A percentile compares a stretch with the other conserved stretches of the same genome.
phyloP scores from a whole-genome alignment of 2,113 vertebrate genomes.

The Tonatia bakeri region DNA sequence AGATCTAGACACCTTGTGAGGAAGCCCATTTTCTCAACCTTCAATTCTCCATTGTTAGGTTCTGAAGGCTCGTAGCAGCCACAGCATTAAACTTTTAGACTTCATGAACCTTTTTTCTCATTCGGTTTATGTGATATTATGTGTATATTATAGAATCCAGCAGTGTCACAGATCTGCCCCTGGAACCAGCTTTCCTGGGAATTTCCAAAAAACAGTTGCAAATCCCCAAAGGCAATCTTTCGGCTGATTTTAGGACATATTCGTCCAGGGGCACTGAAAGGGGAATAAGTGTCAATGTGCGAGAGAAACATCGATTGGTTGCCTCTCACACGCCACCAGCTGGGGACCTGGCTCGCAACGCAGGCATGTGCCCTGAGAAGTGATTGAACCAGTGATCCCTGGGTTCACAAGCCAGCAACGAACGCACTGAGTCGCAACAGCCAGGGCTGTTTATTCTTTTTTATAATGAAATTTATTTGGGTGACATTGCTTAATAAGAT shows the following conservation, averaged over 20 bases:
- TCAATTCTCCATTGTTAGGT: not conserved
- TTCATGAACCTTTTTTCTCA: not conserved
- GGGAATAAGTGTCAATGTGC: too few species aligned
- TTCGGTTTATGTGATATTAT: not conserved
- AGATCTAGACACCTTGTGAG: not conserved
- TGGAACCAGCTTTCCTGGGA: not conserved
- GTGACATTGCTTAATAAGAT: not conserved
- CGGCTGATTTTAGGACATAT: constrained; percentile 11
- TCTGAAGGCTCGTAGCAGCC: not conserved
- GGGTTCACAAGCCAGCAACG: too few species aligned
- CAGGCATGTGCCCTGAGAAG: too few species aligned
- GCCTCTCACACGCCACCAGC: too few species aligned
- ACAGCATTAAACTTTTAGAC: not conserved
- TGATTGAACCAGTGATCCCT: too few species aligned
- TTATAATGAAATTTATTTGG: not conserved
- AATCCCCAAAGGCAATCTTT: constrained; percentile 1
- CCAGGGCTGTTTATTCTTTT: not conserved
- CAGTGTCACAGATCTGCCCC: not conserved
- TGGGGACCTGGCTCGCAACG: too few species aligned
- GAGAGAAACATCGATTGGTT: too few species aligned
- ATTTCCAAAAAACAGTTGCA: constrained; percentile 39
- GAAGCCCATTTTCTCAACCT: not conserved
- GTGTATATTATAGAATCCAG: not conserved
- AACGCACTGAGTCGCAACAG: too few species aligned
- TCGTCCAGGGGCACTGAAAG: not conserved